These are phyloP conservation scores for Apteryx mantelli DNA, from an alignment of 2,113 vertebrate species.

Conservation along the genomic window DNA sequence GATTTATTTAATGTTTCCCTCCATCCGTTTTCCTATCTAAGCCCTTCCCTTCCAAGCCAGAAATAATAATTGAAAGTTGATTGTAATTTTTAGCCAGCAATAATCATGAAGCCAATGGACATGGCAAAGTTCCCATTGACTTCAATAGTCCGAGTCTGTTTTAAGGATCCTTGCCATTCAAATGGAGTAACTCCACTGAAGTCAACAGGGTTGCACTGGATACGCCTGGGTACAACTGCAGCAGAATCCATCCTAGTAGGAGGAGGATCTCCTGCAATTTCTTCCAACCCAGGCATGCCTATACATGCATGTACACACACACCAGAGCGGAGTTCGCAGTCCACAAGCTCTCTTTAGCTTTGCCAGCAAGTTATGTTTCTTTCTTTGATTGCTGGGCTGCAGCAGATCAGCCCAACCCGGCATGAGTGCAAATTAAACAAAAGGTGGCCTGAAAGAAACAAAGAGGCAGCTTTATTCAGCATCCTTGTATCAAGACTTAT, in stretches of 20 bases:
- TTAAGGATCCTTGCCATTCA: neutral
- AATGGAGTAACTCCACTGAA: neutral
- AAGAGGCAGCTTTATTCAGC: neutral
- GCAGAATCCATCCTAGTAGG: neutral
- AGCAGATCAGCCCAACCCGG: neutral
- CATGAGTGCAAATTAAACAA: neutral
- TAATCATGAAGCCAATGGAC: neutral
- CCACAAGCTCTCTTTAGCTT: neutral
- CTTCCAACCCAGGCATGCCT: neutral
- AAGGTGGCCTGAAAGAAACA: neutral
- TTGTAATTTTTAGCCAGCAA: neutral
- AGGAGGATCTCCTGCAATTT: neutral
- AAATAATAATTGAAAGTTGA: constrained; percentile 43
- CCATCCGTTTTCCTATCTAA: neutral
- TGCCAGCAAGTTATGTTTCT: neutral
- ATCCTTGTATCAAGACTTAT: neutral
- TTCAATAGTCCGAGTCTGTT: neutral
- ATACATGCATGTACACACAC: neutral
- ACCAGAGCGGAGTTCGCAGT: neutral
- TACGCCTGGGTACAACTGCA: neutral
- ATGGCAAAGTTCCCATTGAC: neutral
- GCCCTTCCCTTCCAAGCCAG: neutral
- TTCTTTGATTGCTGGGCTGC: neutral
- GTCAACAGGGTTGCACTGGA: neutral
- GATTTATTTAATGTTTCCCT: neutral